Evolutionary conservation across 2,797 vertebrate genomes (phyloP).

Genomic region (Schizopygopsis malacanthus): DNA sequence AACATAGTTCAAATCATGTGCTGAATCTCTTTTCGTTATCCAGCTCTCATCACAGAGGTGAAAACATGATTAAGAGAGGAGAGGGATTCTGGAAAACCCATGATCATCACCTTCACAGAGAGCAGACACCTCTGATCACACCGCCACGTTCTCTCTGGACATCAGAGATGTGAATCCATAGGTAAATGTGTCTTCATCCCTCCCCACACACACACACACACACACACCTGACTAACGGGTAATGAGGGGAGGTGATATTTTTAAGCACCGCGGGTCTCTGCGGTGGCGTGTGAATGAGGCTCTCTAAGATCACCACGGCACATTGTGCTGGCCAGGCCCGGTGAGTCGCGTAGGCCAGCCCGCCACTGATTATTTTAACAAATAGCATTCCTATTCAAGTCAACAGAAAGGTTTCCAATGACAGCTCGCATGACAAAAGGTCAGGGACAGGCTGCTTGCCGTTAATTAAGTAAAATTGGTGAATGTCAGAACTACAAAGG

Average conservation of each 20-base stretch:
- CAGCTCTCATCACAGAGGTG: neutral
- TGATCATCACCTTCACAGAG: constrained; percentile 40
- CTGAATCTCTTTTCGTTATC: neutral
- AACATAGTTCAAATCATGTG: neutral
- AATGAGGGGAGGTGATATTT: constrained; percentile 58
- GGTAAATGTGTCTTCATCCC: constrained; percentile 53
- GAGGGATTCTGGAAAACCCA: neutral
- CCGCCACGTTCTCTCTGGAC: constrained; percentile 27
- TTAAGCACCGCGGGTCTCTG: constrained; percentile 49
- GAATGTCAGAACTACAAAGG: constrained; percentile 86
- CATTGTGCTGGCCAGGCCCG: constrained; percentile 48
- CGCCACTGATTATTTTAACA: constrained; percentile 78
- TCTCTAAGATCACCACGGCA: constrained; percentile 43
- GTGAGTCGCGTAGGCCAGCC: constrained; percentile 53
- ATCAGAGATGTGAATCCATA: constrained; percentile 51
- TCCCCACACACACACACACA: neutral
- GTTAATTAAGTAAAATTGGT: constrained; percentile 85
- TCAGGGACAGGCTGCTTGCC: constrained; percentile 76
- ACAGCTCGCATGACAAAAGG: constrained; percentile 81
- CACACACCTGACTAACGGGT: constrained; percentile 45
- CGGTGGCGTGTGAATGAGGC: constrained; percentile 45
- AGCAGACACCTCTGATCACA: constrained; percentile 41
- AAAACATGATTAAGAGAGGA: constrained; percentile 15
- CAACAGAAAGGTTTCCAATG: constrained; percentile 82
- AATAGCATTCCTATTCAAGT: constrained; percentile 79